These are phyloP conservation scores for Limosa lapponica DNA, from an alignment of 2,797 vertebrate genomes.

Conservation along the genomic window DNA sequence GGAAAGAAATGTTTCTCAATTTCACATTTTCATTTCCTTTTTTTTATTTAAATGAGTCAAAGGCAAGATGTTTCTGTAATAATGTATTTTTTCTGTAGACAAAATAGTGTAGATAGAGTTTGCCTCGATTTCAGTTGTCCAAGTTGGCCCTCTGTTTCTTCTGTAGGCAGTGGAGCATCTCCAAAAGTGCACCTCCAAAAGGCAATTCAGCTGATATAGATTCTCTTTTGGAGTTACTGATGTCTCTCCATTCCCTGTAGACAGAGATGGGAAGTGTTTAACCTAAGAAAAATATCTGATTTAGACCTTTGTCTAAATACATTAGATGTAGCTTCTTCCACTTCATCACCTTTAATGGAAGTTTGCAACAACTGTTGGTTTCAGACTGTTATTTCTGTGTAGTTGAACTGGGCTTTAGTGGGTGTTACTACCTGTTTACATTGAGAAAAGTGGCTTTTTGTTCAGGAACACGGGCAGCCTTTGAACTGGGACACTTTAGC, in stretches of 20 bases:
- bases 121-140: background rate
- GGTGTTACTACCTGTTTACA: background rate
- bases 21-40: background rate
- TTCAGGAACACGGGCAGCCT: background rate
- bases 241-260: background rate
- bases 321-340: background rate
- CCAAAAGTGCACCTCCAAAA: background rate
- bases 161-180: background rate
- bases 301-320: background rate
- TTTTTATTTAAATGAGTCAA: background rate
- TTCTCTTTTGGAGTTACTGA: background rate
- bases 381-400: background rate
- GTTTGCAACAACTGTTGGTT: background rate
- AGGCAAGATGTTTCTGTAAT: background rate
- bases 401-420: background rate
- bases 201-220: background rate
- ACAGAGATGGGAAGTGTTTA: background rate
- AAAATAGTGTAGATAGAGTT: background rate
- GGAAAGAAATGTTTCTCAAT: background rate
- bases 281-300: background rate
- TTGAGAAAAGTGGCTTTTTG: background rate
- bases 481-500: background rate
- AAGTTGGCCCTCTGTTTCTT: background rate
- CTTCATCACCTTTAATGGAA: background rate
- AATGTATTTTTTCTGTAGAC: background rate